Evolutionary conservation across 2,113 vertebrate genomes (phyloP).

Genomic region (Electrona antarctica): DNA sequence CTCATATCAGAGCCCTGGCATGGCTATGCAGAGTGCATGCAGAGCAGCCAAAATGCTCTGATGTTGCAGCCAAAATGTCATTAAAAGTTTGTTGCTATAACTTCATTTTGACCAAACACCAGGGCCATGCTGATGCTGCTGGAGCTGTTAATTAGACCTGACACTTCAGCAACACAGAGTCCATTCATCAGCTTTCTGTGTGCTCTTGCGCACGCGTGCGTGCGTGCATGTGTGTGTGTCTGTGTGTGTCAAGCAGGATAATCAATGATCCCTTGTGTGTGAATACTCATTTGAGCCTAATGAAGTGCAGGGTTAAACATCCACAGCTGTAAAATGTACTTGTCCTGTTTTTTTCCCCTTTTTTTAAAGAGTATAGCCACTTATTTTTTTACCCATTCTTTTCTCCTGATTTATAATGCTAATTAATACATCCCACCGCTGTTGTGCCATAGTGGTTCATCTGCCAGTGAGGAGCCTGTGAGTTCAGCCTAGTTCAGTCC

Average conservation of each 20-base stretch:
- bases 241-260: slow-evolving; percentile 43
- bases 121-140: slow-evolving; percentile 59
- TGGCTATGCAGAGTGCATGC: no score
- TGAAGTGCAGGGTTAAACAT: slow-evolving; percentile 40
- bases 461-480: no score
- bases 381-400: no score
- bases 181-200: slow-evolving; percentile 31
- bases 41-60: no score
- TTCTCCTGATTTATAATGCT: no score
- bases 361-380: no score
- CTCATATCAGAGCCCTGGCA: no score
- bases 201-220: neutral
- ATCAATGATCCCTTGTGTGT: slow-evolving; percentile 29
- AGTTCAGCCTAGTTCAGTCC: no score
- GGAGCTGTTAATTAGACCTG: slow-evolving; percentile 59
- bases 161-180: slow-evolving; percentile 31
- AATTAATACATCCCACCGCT: no score
- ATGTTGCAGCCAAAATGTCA: slow-evolving; percentile 42
- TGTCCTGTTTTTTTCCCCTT: no score
- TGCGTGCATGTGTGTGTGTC: slow-evolving; percentile 15
- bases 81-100: slow-evolving; percentile 67
- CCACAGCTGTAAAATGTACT: neutral
- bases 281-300: slow-evolving; percentile 38
- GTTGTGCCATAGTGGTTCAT: no score
- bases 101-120: slow-evolving; percentile 65